phyloP scores from a whole-genome alignment of 2,113 vertebrate genomes.

The Sceloporus tristichus region DNA sequence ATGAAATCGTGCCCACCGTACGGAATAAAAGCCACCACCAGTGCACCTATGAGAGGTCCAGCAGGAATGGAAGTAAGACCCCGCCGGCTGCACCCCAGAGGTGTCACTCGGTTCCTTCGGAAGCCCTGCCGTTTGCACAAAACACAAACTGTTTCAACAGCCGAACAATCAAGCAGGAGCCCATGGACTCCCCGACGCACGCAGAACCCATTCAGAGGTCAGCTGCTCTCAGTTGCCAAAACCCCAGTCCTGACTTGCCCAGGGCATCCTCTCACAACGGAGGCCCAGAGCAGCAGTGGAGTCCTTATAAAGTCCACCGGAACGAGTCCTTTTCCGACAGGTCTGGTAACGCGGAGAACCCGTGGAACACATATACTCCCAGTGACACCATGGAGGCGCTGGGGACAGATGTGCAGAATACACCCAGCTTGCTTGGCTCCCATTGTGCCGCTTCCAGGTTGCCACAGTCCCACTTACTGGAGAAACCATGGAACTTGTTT shows the following conservation, averaged over 20 bases:
- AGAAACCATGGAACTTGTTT: constrained; percentile 71
- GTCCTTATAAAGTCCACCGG: constrained; percentile 82
- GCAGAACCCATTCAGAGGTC: constrained; percentile 72
- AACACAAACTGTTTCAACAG: constrained; percentile 72
- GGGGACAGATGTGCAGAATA: constrained; percentile 56
- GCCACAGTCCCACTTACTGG: constrained; percentile 76
- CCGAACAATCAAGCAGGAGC: constrained; percentile 92
- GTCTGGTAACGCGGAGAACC: constrained; percentile 75
- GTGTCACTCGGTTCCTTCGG: constrained; percentile 73
- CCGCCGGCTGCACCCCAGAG: constrained; percentile 64
- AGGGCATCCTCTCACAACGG: constrained; percentile 53
- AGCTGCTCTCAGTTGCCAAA: constrained; percentile 32
- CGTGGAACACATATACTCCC: constrained; percentile 69
- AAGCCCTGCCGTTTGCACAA: constrained; percentile 78
- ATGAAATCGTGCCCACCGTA: constrained; percentile 70
- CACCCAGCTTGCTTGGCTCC: constrained; percentile 75
- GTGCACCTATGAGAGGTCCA: constrained; percentile 80
- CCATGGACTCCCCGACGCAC: constrained; percentile 81
- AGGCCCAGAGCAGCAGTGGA: constrained; percentile 75
- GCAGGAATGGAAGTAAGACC: constrained; percentile 68
- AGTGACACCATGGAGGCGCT: constrained; percentile 60
- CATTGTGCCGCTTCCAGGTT: constrained; percentile 75
- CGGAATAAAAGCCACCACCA: constrained; percentile 78
- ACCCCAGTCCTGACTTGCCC: constrained; percentile 30
- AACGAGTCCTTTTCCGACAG: constrained; percentile 74